Percentiles rank a stretch among this genome's conserved stretches.
Evolutionary conservation across 2,113 vertebrate genomes (phyloP).

Genomic region (Limnothrissa miodon): DNA sequence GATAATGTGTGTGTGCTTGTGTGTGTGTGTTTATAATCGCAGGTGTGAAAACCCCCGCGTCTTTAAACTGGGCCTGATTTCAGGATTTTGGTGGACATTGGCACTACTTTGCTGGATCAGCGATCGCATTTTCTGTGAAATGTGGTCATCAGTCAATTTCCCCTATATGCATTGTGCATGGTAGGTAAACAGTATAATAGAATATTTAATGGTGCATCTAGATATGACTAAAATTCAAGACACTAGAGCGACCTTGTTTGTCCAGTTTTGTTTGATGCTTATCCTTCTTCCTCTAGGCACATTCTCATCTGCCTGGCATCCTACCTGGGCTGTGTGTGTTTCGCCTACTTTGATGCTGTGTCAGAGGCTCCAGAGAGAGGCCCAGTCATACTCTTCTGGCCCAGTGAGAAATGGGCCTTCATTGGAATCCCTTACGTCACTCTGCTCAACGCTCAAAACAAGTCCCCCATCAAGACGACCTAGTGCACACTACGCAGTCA

Average conservation of each 20-base stretch:
- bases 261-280: not conserved
- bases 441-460: constrained; percentile 86
- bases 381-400: constrained; percentile 96
- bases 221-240: too few species aligned
- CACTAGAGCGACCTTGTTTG: not conserved
- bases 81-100: constrained; percentile 93
- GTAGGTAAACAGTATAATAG: too few species aligned
- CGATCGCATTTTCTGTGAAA: constrained; percentile 92
- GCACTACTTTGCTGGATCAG: constrained; percentile 97
- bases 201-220: too few species aligned
- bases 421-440: constrained; percentile 92
- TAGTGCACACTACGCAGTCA: not conserved
- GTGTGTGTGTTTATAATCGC: constrained; percentile 19
- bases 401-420: constrained; percentile 97
- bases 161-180: constrained; percentile 95
- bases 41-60: constrained; percentile 95
- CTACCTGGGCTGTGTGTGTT: constrained; percentile 95
- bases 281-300: constrained; percentile 75
- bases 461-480: constrained; percentile 86
- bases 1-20: not conserved
- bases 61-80: constrained; percentile 91
- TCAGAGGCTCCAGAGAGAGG: constrained; percentile 94
- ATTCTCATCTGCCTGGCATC: constrained; percentile 94
- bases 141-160: constrained; percentile 93
- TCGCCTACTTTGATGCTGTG: constrained; percentile 93